Evolutionary conservation across 2,113 vertebrate species (phyloP).

Genomic region (Sporophila hypoxantha): DNA sequence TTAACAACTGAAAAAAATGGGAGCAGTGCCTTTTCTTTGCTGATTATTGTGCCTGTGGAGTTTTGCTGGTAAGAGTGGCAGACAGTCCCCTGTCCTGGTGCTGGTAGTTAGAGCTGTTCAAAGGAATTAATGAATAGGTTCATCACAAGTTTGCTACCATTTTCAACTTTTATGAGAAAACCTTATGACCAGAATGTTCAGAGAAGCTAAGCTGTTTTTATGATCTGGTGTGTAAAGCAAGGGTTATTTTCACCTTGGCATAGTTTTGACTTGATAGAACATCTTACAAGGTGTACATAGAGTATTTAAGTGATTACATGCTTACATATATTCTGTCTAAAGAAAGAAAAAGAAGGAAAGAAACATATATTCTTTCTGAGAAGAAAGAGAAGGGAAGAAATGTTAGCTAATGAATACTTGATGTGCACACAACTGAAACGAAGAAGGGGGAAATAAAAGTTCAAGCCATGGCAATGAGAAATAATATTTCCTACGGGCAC

Average conservation of each 20-base stretch:
- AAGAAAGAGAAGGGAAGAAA: neutral
- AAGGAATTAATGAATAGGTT: neutral
- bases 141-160: neutral
- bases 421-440: neutral
- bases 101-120: neutral
- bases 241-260: neutral
- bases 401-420: neutral
- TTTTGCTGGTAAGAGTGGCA: neutral
- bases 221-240: neutral
- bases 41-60: neutral
- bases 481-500: neutral
- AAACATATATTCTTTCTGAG: neutral
- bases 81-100: neutral
- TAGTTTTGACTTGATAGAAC: neutral
- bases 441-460: neutral
- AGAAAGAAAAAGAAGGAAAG: neutral
- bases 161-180: neutral
- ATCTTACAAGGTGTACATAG: neutral
- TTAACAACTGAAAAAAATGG: neutral
- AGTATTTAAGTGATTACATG: neutral
- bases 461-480: neutral
- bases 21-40: neutral
- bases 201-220: neutral
- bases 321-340: neutral
- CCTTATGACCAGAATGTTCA: neutral